Evolutionary conservation across 2,888 invertebrate species (phyloP), one percentile per base, ranked within the genome.

Genomic region (Omphaloscelis lunosa): DNA sequence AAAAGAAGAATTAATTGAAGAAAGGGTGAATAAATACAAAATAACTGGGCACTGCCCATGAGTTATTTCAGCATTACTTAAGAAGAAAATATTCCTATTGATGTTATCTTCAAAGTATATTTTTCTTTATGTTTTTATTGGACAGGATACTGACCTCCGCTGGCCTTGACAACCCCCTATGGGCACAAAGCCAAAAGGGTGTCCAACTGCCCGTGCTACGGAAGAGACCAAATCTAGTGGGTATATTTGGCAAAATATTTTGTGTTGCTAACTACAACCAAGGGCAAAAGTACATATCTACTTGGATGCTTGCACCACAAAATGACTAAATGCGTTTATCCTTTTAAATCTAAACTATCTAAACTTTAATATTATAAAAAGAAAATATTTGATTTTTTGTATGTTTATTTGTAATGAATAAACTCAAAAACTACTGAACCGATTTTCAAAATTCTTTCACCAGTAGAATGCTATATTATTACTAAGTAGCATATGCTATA

Each of bases 171-270:
- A 51, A 62, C 56, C 76, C 73, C 72, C 65, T 67, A 53, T 67
- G 73, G 86, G 86, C 83, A 77, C 62, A 58, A 72, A 70, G 86
- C 86, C 86, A 87, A 83, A 75, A 66, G 70, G 75, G 71, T 87
- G 87, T 72, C 79, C 82, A 86, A 82, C 77, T 76, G 85, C 71
- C 85, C 85, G 72, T 80, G 51, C 51, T 39, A 69, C 62, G 80
- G 72, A 77, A 65, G 39, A 63, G 61, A 62, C 66, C 58, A 75
- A 73, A 87, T 74, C 48, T 63, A 84, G 66, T 59, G 68, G 53
- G 53, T 77, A 63, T 76, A 58, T 71, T 74, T 78, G 73, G 65
- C 80, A 76, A 79, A 80, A 83, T 78, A 83, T 77, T 65, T 77
- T 79, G n/a, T 66, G 34, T 61, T 62, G 27, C 53, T 62, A 12